Evolutionary conservation across 1,140 invertebrate genomes (phyloP), one percentile per base, ranked within the genome.

Genomic region (Neodiprion pinetum): DNA sequence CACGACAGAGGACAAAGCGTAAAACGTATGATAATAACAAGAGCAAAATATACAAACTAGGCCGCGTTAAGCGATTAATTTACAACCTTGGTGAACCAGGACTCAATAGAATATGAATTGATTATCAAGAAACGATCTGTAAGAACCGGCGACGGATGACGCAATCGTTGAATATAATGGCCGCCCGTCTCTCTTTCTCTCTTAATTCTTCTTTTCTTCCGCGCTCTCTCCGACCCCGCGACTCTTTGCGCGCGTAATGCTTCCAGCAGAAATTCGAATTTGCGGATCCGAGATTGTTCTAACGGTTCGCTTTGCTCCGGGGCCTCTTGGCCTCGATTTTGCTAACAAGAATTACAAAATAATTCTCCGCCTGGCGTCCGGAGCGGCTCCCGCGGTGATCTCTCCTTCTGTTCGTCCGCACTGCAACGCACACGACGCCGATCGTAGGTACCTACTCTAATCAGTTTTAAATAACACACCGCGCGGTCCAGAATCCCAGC

Each of bases 261-360:
- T 12, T 17, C 5, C 7, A 61, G n/a, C 53, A 61, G 53, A 61
- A 61, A 7, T 61, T 69, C 67, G 67, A 69, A 69, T 69, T 69
- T 47, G 67, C 67, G 67, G 67, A 69, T 69, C 67, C n/a, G 67
- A 69, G n/a, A 69, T 69, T 69, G 67, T 69, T 70, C 77, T 79
- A 78, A 79, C 78, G 77, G 76, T 79, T 28, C 14, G 12, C 10
- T 50, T 76, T 21, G 74, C 78, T 78, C n/a, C 68, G 71, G 69
- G 75, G 78, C 78, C 12, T 67, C 40, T 76, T 76, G 75, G n/a
- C 70, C 40, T 66, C 61, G 67, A 71, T 71, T 69, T 69, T 69
- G 67, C 67, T 69, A 69, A 69, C 67, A 69, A 69, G 67, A 69
- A 69, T 69, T 69, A 69, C 67, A 69, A 69, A 69, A 69, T 69